Evolutionary conservation across 2,797 vertebrate genomes (phyloP).

Genomic region (Trematomus bernacchii): DNA sequence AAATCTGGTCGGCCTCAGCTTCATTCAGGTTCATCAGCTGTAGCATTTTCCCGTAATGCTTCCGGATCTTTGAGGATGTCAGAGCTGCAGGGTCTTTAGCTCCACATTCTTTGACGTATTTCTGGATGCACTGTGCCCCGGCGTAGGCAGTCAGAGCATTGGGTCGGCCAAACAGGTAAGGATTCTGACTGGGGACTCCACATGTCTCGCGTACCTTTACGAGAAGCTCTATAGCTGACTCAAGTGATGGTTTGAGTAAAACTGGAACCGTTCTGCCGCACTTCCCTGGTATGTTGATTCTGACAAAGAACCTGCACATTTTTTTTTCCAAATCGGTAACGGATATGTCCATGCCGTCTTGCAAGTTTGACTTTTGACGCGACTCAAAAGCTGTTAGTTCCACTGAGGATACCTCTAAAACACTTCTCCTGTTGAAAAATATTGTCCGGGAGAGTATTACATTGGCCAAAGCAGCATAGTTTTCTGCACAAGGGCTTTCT

Average conservation of each 20-base stretch:
- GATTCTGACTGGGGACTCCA: conserved; percentile 56
- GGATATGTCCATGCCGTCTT: conserved; percentile 29
- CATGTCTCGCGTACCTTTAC: conserved; percentile 35
- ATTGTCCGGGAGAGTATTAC: conserved; percentile 46
- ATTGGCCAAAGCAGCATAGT: conserved; percentile 49
- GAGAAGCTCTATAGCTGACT: conserved; percentile 60
- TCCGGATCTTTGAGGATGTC: conserved; percentile 31
- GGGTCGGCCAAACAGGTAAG: conserved; percentile 63
- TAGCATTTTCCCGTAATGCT: conserved; percentile 57
- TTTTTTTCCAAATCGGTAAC: conserved; percentile 60
- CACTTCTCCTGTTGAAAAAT: conserved; percentile 62
- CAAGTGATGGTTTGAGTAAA: conserved; percentile 61
- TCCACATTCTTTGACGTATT: conserved; percentile 47
- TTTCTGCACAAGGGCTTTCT: conserved; percentile 38
- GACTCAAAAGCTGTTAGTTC: conserved; percentile 41
- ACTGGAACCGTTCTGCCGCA: conserved; percentile 65
- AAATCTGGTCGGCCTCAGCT: conserved; percentile 57
- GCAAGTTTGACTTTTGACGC: conserved; percentile 5
- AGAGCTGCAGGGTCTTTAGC: conserved; percentile 48
- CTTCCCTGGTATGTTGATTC: conserved; percentile 62
- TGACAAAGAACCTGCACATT: conserved; percentile 58
- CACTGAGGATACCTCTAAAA: conserved; percentile 36
- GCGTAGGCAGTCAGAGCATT: conserved; percentile 18
- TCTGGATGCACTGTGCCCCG: conserved; percentile 40
- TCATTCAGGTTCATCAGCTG: conserved; percentile 67